phyloP scores from a whole-genome alignment of 2,797 vertebrate genomes.

The Bradypus variegatus region DNA sequence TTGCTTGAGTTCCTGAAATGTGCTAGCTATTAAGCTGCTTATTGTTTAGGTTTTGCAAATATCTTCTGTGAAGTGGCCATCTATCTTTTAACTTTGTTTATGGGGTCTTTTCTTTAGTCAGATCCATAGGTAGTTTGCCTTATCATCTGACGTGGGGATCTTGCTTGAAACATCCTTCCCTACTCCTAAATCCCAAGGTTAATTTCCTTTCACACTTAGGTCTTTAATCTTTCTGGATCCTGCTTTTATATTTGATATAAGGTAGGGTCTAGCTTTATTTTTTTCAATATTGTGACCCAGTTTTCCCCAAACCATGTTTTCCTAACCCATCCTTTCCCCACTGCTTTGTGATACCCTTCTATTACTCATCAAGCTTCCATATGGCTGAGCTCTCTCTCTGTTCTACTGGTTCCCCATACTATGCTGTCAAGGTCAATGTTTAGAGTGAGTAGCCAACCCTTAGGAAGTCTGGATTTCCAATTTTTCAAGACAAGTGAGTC shows the following conservation, averaged over 20 bases:
- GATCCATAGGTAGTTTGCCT: background rate
- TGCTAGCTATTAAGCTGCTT: background rate
- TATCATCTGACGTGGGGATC: background rate
- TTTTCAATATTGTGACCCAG: background rate
- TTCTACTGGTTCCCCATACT: background rate
- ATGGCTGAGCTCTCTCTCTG: background rate
- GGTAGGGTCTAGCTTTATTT: accelerated
- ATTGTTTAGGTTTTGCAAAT: background rate
- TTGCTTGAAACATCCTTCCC: background rate
- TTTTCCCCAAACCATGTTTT: background rate
- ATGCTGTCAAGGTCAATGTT: background rate
- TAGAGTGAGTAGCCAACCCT: background rate
- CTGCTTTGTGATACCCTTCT: background rate
- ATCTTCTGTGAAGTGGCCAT: background rate
- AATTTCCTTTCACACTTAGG: background rate
- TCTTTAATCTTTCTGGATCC: background rate
- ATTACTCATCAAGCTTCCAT: background rate
- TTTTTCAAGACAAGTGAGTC: background rate
- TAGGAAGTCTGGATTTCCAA: background rate
- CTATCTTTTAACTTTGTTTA: too few relatives aligned
- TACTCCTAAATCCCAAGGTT: background rate
- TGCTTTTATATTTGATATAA: background rate
- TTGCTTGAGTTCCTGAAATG: background rate
- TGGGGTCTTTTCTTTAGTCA: background rate
- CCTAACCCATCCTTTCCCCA: background rate